phyloP scores from a whole-genome alignment of 2,797 vertebrate genomes.

The Corythornis leucogaster region DNA sequence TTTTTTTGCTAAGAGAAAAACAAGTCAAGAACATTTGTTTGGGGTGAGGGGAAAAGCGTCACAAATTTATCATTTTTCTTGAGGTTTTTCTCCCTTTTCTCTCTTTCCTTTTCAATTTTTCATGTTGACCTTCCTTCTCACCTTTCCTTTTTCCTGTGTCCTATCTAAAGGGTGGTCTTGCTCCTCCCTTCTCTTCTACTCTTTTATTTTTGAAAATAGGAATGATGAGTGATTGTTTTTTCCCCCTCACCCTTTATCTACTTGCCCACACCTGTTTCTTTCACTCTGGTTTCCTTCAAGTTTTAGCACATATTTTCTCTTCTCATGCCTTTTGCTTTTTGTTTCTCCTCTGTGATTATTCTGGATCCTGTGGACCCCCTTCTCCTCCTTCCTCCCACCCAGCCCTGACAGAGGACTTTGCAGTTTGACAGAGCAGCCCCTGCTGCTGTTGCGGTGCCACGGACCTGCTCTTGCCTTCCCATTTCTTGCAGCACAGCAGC shows the following conservation, averaged over 20 bases:
- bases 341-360: not conserved
- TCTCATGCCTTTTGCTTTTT: conserved; percentile 16
- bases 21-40: not conserved
- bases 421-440: not conserved
- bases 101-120: conserved; percentile 14
- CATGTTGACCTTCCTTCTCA: conserved; percentile 13
- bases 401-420: not conserved
- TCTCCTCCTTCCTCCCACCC: not conserved
- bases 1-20: not conserved
- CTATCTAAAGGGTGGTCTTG: not conserved
- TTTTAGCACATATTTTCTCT: conserved; percentile 35
- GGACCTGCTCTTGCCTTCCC: not conserved
- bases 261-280: conserved; percentile 61
- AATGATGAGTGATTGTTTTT: conserved; percentile 14
- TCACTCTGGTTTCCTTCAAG: conserved; percentile 47
- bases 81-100: not conserved
- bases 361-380: not conserved
- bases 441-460: not conserved
- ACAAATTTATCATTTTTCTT: not conserved
- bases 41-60: fast-evolving
- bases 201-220: conserved; percentile 55
- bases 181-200: conserved; percentile 20
- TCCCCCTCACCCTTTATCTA: not conserved
- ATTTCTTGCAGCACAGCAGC: not conserved
- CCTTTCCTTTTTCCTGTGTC: conserved; percentile 26